Base-by-base conservation (phyloP, 2,888 invertebrate species). In the Drymonia ruficornis region DNA sequence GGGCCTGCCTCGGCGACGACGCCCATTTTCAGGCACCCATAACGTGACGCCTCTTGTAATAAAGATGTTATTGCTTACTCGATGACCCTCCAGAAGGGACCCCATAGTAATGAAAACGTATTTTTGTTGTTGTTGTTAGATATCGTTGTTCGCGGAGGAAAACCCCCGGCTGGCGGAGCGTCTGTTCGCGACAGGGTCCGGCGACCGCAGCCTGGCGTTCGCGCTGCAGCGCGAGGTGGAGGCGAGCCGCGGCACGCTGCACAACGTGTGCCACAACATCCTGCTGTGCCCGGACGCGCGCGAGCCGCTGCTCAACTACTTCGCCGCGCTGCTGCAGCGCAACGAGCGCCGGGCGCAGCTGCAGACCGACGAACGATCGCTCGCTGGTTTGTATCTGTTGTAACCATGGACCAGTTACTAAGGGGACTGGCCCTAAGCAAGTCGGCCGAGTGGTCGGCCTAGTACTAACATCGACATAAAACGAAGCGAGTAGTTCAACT, bases 91-190 rank as follows among this genome's bases (percentile, higher is more conserved):
- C n/a, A n/a, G n/a, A n/a, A n/a, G n/a, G 23, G 7, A 23, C 23
- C 4, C 7, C 4, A 23, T 23, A 23, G 23, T 23, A 31, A 2
- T 12, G 31, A 2, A 11, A 9, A n/a, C n/a, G n/a, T n/a, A n/a
- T n/a, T n/a, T n/a, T n/a, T 31, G 0, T 11, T 31, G 11, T 31
- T 9, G 0, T 19, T 16, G 42, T 12, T 76, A 92, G 91, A 86
- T 91, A 74, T 98, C 99, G 0, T 94, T 98, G 1, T 98, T 99
- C 84, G 98, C 97, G 38, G 99, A 99, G 80, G 99, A 99, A 83
- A 97, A 97, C 82, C 97, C 96, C 0, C 95, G 96, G 65, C 95
- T 98, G n/a, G 97, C 97, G 0, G 97, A 97, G 72, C 96, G 92
- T 1, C 73, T 93, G 55, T 94, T 89, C 87, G 89, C 92, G 36